Evolutionary conservation across 2,797 vertebrate genomes (phyloP).

Genomic region (Pseudocheirus occidentalis): DNA sequence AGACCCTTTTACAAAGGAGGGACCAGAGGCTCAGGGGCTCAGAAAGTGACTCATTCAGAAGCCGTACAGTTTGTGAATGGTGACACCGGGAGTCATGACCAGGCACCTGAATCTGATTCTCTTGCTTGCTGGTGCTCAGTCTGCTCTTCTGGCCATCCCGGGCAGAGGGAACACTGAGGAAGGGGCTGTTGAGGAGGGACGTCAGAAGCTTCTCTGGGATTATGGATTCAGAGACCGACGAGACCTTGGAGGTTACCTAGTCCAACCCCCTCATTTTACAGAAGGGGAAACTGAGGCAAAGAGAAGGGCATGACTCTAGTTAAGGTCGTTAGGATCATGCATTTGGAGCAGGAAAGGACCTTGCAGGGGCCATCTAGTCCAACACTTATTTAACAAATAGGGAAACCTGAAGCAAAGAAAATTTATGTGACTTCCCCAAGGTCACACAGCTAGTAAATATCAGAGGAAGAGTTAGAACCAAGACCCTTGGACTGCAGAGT

Average conservation of each 20-base stretch:
- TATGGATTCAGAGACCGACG: too few relatives aligned
- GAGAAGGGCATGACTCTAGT: not conserved
- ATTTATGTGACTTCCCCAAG: too few relatives aligned
- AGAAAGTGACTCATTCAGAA: not conserved
- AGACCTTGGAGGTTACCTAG: not conserved
- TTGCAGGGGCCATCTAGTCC: not conserved
- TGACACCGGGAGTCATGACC: too few relatives aligned
- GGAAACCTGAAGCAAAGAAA: not conserved
- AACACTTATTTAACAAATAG: not conserved
- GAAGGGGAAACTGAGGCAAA: not conserved
- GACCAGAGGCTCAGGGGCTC: not conserved
- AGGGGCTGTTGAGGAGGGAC: not conserved
- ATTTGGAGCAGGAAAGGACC: not conserved
- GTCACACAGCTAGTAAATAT: not conserved
- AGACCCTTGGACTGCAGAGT: not conserved
- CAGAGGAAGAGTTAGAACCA: not conserved
- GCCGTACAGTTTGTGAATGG: not conserved
- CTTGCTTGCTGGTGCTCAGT: accelerated
- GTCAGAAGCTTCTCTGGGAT: not conserved
- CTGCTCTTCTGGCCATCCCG: too few relatives aligned
- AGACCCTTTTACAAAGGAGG: not conserved
- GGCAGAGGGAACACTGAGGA: not conserved
- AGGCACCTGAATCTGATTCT: too few relatives aligned
- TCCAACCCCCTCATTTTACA: not conserved
- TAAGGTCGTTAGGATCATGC: not conserved